Evolutionary conservation across 2,113 vertebrate genomes (phyloP), one percentile per base, ranked within the genome.

Genomic region (Paracyprichromis sp.): DNA sequence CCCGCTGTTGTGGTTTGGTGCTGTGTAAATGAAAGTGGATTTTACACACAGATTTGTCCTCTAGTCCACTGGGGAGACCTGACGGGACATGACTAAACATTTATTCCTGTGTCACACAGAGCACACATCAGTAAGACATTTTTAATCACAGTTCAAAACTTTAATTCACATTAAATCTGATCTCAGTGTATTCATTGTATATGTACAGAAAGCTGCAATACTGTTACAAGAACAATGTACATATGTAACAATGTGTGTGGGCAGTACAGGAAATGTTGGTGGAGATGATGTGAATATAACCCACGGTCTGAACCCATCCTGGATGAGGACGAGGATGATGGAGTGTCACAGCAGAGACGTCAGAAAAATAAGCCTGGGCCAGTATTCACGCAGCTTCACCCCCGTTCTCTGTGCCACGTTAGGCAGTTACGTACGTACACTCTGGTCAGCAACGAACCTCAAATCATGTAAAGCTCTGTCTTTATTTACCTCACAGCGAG

Each of bases 131-230:
- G 24, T 26, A 2, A 81, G 26, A 26, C 61, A 9, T 13, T 24
- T 63, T 84, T 47, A n/a, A 69, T 90, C 87, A 88, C 93, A 87
- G 90, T 93, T 94, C 76, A 95, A 94, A 94, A 93, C 87, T 95
- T 92, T 95, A 95, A 90, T 95, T 95, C 83, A 93, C 91, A 91
- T 96, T 94, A 95, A 94, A 93, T 92, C 89, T 88, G 86, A 87
- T 93, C 82, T 90, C 54, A 83, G 89, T 83, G 88, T 86, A 82
- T 69, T 81, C 21, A 34, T 76, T 82, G 83, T 76, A 12, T 76
- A 83, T 96, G 89, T 96, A 96, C 95, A 96, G 92, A 91, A 91
- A 93, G 84, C 93, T 95, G 95, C 87, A 88, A 89, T 90, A 90
- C 88, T 86, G 90, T 87, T 86, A 94, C 88, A 93, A 93, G 87